Percentiles rank a stretch among this genome's conserved stretches.
These are phyloP conservation scores for Sitta carolinensis DNA, from an alignment of 2,797 vertebrate genomes.

Conservation along the genomic window DNA sequence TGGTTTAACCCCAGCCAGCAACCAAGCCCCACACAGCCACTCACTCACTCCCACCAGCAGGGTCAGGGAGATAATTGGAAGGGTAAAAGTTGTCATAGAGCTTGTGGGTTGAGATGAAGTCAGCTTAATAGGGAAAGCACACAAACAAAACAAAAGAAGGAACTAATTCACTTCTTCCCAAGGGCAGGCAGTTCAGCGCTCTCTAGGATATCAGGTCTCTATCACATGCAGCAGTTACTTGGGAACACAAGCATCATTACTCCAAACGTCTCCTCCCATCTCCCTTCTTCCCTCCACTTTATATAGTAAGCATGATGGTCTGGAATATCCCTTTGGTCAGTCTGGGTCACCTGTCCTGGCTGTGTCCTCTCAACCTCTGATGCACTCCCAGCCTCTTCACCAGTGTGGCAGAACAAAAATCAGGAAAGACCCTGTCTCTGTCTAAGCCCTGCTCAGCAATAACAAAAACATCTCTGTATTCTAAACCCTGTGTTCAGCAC, in stretches of 20 bases:
- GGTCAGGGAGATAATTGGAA: background rate
- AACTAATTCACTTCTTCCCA: background rate
- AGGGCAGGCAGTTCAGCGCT: background rate
- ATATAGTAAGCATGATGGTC: background rate
- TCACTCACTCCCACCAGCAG: background rate
- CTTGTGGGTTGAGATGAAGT: background rate
- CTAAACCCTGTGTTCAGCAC: background rate
- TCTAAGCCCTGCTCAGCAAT: background rate
- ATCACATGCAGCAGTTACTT: background rate
- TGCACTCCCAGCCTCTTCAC: rapidly evolving
- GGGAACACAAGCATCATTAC: rapidly evolving
- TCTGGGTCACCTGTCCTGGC: background rate
- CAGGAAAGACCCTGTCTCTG: background rate
- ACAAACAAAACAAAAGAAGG: background rate
- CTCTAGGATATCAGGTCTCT: background rate
- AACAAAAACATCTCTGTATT: background rate
- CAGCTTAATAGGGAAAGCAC: background rate
- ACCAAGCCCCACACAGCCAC: background rate
- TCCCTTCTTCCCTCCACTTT: background rate
- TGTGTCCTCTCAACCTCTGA: background rate
- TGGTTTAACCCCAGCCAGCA: background rate
- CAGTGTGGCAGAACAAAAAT: rapidly evolving
- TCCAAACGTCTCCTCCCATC: too few relatives aligned
- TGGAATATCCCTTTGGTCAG: background rate
- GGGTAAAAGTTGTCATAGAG: background rate